Evolutionary conservation across 1,140 invertebrate species (phyloP).

Genomic region (Epicauta chinensis): DNA sequence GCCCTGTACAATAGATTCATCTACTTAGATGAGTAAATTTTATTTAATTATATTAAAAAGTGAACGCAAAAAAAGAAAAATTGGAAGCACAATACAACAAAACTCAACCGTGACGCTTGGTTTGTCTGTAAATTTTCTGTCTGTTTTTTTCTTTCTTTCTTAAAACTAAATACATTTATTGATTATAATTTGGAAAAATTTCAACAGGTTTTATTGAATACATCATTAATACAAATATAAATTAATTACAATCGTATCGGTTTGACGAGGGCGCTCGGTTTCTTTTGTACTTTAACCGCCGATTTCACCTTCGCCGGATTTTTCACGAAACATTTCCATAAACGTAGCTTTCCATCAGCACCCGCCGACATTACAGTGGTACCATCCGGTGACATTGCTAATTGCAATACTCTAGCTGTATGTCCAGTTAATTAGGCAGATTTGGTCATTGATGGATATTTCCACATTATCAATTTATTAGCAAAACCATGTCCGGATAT

Average conservation of each 20-base stretch:
- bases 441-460: slow-evolving; percentile 87
- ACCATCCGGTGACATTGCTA: slow-evolving; percentile 93
- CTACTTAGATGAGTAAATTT: too few relatives aligned
- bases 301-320: slow-evolving; percentile 71
- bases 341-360: slow-evolving; percentile 89
- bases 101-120: too few relatives aligned
- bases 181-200: too few relatives aligned
- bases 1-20: too few relatives aligned
- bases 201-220: too few relatives aligned
- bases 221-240: too few relatives aligned
- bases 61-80: too few relatives aligned
- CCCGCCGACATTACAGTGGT: slow-evolving; percentile 87
- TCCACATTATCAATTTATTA: slow-evolving; percentile 93
- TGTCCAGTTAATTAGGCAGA: slow-evolving; percentile 81
- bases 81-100: too few relatives aligned
- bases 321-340: slow-evolving; percentile 93
- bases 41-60: too few relatives aligned
- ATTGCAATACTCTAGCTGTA: slow-evolving; percentile 80
- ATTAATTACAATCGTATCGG: slow-evolving; percentile 51
- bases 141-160: too few relatives aligned
- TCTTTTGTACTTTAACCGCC: slow-evolving; percentile 52
- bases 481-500: slow-evolving; percentile 94
- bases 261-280: slow-evolving; percentile 61
- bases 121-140: too few relatives aligned
- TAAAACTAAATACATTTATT: too few relatives aligned